Percentiles rank a stretch among this genome's conserved stretches.
phyloP scores from a whole-genome alignment of 2,888 invertebrate genomes.

The Globia sparganii region DNA sequence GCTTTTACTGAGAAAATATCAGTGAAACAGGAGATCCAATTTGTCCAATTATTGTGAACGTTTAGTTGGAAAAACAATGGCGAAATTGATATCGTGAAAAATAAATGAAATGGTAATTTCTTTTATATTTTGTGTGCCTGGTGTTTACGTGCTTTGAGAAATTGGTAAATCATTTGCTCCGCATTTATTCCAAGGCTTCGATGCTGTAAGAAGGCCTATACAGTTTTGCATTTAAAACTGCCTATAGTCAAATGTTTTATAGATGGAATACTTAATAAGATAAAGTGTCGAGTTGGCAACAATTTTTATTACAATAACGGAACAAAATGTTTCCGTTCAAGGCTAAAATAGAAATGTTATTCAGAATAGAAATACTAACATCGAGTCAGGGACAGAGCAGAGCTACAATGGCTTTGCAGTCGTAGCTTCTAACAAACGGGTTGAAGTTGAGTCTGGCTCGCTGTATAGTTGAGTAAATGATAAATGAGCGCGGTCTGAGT shows the following conservation, averaged over 20 bases:
- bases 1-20: conserved; percentile 33
- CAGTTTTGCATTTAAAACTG: background rate
- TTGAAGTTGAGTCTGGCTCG: conserved; percentile 49
- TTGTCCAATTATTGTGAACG: conserved; percentile 49
- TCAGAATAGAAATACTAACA: conserved; percentile 32
- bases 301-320: conserved; percentile 10
- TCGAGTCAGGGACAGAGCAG: conserved; percentile 23
- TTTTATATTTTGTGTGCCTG: background rate
- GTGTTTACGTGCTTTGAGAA: background rate
- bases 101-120: conserved; percentile 11
- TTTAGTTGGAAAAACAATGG: conserved; percentile 37
- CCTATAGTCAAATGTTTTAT: background rate
- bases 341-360: conserved; percentile 37
- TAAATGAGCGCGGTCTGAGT: conserved; percentile 52
- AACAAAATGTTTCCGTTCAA: conserved; percentile 30
- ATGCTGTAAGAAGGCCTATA: background rate
- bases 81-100: conserved; percentile 21
- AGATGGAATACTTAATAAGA: conserved; percentile 6
- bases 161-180: background rate
- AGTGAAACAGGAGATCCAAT: conserved; percentile 60
- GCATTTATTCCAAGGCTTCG: background rate
- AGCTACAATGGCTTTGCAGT: conserved; percentile 46
- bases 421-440: conserved; percentile 46
- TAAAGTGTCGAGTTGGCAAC: conserved; percentile 8
- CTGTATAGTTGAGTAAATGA: conserved; percentile 53